Percentiles rank a stretch among this genome's conserved stretches.
These are phyloP conservation scores for Centruroides vittatus DNA, from an alignment of 1,140 invertebrate species.

Conservation along the genomic window DNA sequence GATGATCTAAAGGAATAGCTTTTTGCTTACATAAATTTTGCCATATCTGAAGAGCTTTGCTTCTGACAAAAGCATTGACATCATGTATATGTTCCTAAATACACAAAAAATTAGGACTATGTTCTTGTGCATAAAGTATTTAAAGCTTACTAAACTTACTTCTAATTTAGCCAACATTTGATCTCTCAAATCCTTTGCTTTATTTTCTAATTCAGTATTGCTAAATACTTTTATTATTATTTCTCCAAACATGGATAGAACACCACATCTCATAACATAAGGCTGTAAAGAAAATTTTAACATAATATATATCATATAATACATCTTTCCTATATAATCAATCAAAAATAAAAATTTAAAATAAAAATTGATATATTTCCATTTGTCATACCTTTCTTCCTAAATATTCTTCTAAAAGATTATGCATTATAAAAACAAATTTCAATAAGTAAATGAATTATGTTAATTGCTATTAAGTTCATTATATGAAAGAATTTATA, in stretches of 20 bases:
- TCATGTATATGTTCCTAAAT: conserved; percentile 57
- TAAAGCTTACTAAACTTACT: conserved; percentile 38
- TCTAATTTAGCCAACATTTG: conserved; percentile 53
- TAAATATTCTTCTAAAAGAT: too few species aligned
- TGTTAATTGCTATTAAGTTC: too few species aligned
- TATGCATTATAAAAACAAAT: too few species aligned
- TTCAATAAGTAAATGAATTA: too few species aligned
- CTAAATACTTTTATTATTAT: conserved; percentile 50
- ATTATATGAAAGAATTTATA: too few species aligned
- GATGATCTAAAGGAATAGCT: conserved; percentile 50
- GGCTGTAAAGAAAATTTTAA: conserved; percentile 17
- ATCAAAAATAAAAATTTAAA: too few species aligned
- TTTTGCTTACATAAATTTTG: conserved; percentile 49
- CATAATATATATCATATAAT: too few species aligned
- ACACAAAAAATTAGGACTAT: not conserved
- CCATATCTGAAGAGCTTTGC: conserved; percentile 59
- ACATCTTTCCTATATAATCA: too few species aligned
- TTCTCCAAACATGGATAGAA: conserved; percentile 58
- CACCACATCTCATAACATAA: conserved; percentile 59
- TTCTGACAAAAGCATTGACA: conserved; percentile 61
- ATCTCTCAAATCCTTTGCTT: conserved; percentile 45
- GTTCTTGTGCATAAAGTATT: not conserved
- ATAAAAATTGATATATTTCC: too few species aligned
- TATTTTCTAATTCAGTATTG: conserved; percentile 48
- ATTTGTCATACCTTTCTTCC: too few species aligned